These are phyloP conservation scores for Aselliscus stoliczkanus DNA, from an alignment of 2,797 vertebrate species.

Conservation along the genomic window DNA sequence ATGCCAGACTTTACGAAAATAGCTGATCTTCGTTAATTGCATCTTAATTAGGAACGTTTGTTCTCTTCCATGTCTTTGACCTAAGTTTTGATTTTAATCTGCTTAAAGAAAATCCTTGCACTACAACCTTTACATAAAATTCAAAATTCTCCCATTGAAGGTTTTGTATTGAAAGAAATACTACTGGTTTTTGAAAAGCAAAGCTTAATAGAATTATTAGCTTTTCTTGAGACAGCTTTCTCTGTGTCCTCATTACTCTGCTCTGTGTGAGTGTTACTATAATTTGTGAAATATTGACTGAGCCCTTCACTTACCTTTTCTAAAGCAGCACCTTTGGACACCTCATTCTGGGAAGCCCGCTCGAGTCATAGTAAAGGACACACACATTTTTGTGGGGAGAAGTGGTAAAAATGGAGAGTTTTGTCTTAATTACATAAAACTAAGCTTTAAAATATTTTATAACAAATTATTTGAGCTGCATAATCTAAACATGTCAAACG, in stretches of 20 bases:
- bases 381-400: slow-evolving; percentile 46
- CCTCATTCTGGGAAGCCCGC: slow-evolving; percentile 69
- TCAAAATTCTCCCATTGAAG: slow-evolving; percentile 56
- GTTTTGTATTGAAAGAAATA: slow-evolving; percentile 66
- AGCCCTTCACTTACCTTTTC: slow-evolving; percentile 70
- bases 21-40: slow-evolving; percentile 26
- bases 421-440: slow-evolving; percentile 65
- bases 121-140: slow-evolving; percentile 69
- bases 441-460: slow-evolving; percentile 74
- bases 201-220: slow-evolving; percentile 47
- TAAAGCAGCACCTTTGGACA: slow-evolving; percentile 66
- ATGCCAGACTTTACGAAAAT: slow-evolving; percentile 56
- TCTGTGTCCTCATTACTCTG: slow-evolving; percentile 53
- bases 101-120: slow-evolving; percentile 70
- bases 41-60: slow-evolving; percentile 55
- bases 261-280: slow-evolving; percentile 55
- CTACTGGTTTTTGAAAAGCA: slow-evolving; percentile 62
- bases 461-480: slow-evolving; percentile 72
- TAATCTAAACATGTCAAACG: slow-evolving; percentile 79
- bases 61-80: slow-evolving; percentile 51
- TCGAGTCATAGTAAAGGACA: slow-evolving; percentile 40
- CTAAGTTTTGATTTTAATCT: slow-evolving; percentile 55
- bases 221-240: slow-evolving; percentile 66
- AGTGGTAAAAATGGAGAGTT: slow-evolving; percentile 65
- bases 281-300: slow-evolving; percentile 69